Evolutionary conservation across 2,888 invertebrate genomes (phyloP), one percentile per base, ranked within the genome.

Genomic region (Omphaloscelis lunosa): DNA sequence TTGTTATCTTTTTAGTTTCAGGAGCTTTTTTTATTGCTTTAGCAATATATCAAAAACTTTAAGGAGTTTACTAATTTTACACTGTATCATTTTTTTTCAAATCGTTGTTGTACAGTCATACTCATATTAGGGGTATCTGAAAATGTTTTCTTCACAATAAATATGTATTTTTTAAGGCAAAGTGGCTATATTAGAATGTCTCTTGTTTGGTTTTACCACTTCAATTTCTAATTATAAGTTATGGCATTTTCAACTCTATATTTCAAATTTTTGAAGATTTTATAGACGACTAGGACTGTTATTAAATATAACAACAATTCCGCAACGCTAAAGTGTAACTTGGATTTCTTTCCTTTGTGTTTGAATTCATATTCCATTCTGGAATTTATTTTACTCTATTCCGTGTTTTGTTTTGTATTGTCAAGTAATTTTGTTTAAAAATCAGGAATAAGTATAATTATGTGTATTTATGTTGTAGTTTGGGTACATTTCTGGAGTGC

Each of bases 131-230:
- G 20, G 15, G 6, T 27, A 53, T 86, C 84, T 89, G 86, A 86
- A 84, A 90, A 90, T 90, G 90, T 87, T 84, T 85, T 70, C 84
- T 88, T 90, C 82, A 80, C 85, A 89, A 80, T 83, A 61, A 63
- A 29, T 68, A 41, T 76, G 51, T 80, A 61, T 67, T 69, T 84
- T 83, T 58, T 66, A n/a, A 66, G 39, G 29, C 27, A 48, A 76
- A 48, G 27, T 45, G 27, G 0, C n/a, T 34, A 61, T 66, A 61
- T 59, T 27, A 61, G 27, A 29, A 61, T 61, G 8, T 61, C 17
- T 62, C 41, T 65, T 53, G 39, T 56, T 62, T 79, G n/a, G 15
- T 45, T 56, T 39, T 17, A 9, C 53, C 15, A n/a, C 15, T 45
- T 29, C 3, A n/a, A 27, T 61, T 68, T 51, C 5, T 58, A 8